Percentiles rank a stretch among this genome's conserved stretches.
These are phyloP conservation scores for Halictus ligatus DNA, from an alignment of 2,888 invertebrate species.

Conservation along the genomic window DNA sequence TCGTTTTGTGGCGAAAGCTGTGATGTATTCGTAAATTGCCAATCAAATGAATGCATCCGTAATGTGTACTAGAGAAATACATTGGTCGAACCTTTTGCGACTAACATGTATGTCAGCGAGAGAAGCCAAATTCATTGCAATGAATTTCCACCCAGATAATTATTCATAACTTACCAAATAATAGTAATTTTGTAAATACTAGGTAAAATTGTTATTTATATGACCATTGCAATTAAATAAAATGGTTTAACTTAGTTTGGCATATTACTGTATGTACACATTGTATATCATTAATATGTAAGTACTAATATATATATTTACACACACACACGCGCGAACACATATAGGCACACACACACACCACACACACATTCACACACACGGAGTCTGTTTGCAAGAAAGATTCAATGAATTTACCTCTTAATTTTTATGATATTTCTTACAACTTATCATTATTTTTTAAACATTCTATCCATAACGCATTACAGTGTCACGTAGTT, in stretches of 20 bases:
- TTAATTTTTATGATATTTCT: conserved; percentile 4
- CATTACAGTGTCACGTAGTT: conserved; percentile 39
- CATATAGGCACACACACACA: background rate
- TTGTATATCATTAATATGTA: conserved; percentile 37
- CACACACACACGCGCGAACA: background rate
- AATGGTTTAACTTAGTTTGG: conserved; percentile 51
- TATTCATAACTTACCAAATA: conserved; percentile 41
- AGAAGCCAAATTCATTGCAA: conserved; percentile 55
- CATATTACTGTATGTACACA: conserved; percentile 33
- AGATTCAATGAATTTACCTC: conserved; percentile 31
- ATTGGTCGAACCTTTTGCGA: conserved; percentile 31
- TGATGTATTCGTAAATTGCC: conserved; percentile 50
- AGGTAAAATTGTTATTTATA: conserved; percentile 61
- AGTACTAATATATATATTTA: background rate
- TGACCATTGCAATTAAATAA: conserved; percentile 48
- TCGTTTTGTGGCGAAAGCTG: conserved; percentile 20
- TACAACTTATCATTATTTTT: conserved; percentile 6
- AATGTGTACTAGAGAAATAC: conserved; percentile 13
- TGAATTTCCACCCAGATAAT: conserved; percentile 40
- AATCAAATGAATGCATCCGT: conserved; percentile 40
- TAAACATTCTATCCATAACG: conserved; percentile 16
- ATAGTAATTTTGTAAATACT: conserved; percentile 52
- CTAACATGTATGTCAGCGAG: conserved; percentile 24
- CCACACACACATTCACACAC: background rate
- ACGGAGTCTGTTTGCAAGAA: background rate